These are phyloP conservation scores for Nephotettix cincticeps DNA, from an alignment of 1,140 invertebrate species.

Conservation along the genomic window DNA sequence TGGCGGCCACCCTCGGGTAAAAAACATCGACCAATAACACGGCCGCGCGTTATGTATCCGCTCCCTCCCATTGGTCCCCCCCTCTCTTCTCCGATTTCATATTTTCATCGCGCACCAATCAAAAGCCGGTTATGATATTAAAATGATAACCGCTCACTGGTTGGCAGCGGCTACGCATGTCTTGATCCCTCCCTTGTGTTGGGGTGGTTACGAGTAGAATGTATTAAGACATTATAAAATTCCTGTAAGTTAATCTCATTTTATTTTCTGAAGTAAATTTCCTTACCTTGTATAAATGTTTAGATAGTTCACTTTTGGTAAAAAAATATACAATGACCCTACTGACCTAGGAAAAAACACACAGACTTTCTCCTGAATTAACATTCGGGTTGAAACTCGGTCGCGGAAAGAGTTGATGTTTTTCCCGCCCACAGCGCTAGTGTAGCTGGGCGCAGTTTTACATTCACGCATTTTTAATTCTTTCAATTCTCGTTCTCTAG, in stretches of 20 bases:
- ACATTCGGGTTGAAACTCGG: neutral
- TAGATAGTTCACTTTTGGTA: too few relatives aligned
- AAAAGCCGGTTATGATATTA: slow-evolving; percentile 13
- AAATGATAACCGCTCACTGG: slow-evolving; percentile 6
- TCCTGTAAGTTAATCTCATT: too few relatives aligned
- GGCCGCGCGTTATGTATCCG: neutral
- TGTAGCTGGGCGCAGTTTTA: neutral
- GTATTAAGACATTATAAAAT: too few relatives aligned
- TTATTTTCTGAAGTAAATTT: too few relatives aligned
- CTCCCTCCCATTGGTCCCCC: neutral
- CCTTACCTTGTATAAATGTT: too few relatives aligned
- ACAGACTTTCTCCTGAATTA: slow-evolving; percentile 8
- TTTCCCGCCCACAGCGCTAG: slow-evolving; percentile 1
- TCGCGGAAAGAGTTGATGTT: neutral
- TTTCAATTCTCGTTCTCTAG: neutral
- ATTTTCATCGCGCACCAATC: slow-evolving; percentile 18
- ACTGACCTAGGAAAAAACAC: slow-evolving; percentile 15
- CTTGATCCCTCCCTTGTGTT: neutral
- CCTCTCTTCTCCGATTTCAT: neutral
- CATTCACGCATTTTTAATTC: slow-evolving; percentile 9
- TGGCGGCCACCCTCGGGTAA: slow-evolving; percentile 15
- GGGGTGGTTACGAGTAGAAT: too few relatives aligned
- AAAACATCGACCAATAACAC: slow-evolving; percentile 12
- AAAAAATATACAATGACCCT: neutral
- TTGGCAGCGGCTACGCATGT: neutral